Conservation (phyloP, 2,888 invertebrate genomes). For the Chromoteleia sp. region DNA sequence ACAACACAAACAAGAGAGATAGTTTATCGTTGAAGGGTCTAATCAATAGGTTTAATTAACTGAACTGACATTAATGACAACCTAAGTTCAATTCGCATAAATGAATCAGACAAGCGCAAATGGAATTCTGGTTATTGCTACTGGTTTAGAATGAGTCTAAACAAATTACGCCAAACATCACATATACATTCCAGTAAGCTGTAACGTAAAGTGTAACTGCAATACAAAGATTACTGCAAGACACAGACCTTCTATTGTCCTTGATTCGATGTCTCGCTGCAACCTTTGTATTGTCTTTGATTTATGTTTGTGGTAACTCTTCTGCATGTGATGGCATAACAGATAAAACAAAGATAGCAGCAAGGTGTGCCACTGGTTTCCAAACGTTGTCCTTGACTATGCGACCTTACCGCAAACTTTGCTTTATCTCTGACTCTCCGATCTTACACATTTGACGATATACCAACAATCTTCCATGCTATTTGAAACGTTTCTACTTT, state of each 20-base stretch:
- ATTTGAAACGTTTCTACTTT: slow-evolving; percentile 7
- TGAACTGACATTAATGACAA: no score
- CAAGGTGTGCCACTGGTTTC: neutral
- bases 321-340: neutral
- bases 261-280: neutral
- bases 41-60: no score
- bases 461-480: neutral
- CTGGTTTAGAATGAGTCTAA: no score
- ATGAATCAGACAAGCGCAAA: no score
- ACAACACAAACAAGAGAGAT: no score
- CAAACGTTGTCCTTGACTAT: slow-evolving; percentile 3
- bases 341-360: slow-evolving; percentile 1
- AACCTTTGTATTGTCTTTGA: slow-evolving; percentile 5
- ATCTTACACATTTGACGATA: neutral
- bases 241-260: neutral
- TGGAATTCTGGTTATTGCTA: no score
- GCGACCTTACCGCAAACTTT: neutral
- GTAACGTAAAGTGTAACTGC: no score
- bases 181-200: no score
- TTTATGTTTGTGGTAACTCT: neutral
- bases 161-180: no score
- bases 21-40: no score
- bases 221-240: neutral
- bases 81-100: no score
- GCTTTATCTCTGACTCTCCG: neutral